Percentiles rank a stretch among this genome's conserved stretches.
Conservation (phyloP, 2,888 invertebrate species). For the Coecobrya sp. region DNA sequence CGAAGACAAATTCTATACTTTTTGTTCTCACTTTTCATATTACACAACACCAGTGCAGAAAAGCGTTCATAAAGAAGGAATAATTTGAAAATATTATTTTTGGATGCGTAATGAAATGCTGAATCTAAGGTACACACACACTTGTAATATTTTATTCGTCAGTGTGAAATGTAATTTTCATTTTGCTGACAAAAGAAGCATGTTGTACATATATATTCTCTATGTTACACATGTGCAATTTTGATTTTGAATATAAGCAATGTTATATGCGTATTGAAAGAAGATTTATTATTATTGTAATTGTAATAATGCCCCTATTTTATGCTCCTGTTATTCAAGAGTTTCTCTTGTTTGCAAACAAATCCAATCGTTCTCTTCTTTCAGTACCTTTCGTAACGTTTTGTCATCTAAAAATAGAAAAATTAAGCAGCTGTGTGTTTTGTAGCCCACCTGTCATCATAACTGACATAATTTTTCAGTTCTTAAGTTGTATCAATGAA, state of each 20-base stretch:
- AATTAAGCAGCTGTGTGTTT: background rate
- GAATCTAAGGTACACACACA: background rate
- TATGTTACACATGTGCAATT: too few relatives aligned
- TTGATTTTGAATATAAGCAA: background rate
- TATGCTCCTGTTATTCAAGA: slow-evolving; percentile 50
- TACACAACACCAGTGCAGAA: background rate
- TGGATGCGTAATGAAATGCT: background rate
- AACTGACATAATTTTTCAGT: slow-evolving; percentile 16
- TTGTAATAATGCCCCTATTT: slow-evolving; percentile 1
- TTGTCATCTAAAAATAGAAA: slow-evolving; percentile 19
- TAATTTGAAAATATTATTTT: background rate
- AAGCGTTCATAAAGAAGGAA: background rate
- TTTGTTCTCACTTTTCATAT: background rate
- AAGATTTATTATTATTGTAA: background rate
- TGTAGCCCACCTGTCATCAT: slow-evolving; percentile 3
- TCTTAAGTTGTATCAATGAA: slow-evolving; percentile 13
- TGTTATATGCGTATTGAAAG: background rate
- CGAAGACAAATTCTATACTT: too few relatives aligned
- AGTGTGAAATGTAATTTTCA: background rate
- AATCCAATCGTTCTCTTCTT: slow-evolving; percentile 22
- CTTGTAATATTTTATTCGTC: background rate
- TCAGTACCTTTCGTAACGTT: slow-evolving; percentile 9
- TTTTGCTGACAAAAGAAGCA: background rate
- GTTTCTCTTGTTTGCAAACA: slow-evolving; percentile 26
- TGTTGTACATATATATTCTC: too few relatives aligned